Evolutionary conservation across 1,140 invertebrate genomes (phyloP), one percentile per base, ranked within the genome.

Genomic region (Zaprionus camerounensis): DNA sequence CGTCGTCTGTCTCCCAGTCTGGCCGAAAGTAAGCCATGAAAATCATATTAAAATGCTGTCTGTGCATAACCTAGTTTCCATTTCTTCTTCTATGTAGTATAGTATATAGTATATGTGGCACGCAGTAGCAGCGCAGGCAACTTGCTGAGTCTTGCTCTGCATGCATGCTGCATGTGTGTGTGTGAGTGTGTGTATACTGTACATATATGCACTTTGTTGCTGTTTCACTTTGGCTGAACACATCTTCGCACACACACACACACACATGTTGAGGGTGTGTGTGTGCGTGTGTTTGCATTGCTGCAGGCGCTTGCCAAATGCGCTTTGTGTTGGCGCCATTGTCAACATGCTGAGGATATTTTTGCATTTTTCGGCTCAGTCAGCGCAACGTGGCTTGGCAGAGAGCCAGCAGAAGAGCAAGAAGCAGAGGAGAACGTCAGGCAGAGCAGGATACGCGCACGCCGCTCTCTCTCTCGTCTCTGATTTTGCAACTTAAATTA

Each of bases 11-110:
- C 72, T 57, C 55, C 49, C 55, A 63, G 64, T 62, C 55, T 67
- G 68, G 44, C 51, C 49, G 66, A 76, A 78, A 71, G 76, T 74
- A 74, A 87, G 83, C 80, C 83, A 82, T 82, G 76, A 77, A 90
- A 87, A 87, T 87, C 85, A 90, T 87, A 87, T 90, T 87, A 87
- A 90, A 90, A 88, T 79, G 85, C 78, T 90, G 81, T 88, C 84
- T 78, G 76, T 79, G 85, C 81, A 85, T 90, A 90, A 77, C 85
- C 85, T 79, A 90, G 72, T 88, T 88, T 84, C 83, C 84, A 82
- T 79, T 84, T 81, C 51, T 83, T 56, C 76, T 56, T 61, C 24
- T 71, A n/a, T n/a, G n/a, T n/a, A 36, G 49, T 31, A 20, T 20
- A 3, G 5, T 11, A 20, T 31, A 20, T 20, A 3, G 5, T 11